Evolutionary conservation across 1,140 invertebrate genomes (phyloP), one percentile per base, ranked within the genome.

Genomic region (Drosophila nigromelanica): DNA sequence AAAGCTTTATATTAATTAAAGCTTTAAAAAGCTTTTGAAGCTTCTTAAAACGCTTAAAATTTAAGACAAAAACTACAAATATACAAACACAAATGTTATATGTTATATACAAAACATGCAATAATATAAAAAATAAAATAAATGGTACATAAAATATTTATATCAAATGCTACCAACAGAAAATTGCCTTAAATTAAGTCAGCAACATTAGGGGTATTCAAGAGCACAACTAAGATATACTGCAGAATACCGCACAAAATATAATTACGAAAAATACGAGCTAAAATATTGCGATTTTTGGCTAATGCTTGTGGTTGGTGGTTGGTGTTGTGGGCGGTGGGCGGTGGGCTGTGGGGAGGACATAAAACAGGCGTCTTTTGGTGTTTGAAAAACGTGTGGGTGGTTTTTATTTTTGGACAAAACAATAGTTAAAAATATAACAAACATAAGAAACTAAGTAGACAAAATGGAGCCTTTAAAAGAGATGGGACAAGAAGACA

Each of bases 351-450:
- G 15, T 30, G 14, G 50, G 35, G 27, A 6, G 62, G 47, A 68
- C 63, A 68, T 42, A 21, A 27, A 50, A 55, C 47, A 59, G 55
- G 40, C 71, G 48, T 43, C 43, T 39, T 43, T 37, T 68, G 45
- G 35, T 50, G 4, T 33, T 33, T 33, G 8, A 33, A 33, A 40
- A 40, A 18, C 10, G 45, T 64, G 42, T 37, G 45, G 27, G 21
- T 59, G 35, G 35, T 30, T 60, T 47, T 67, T 30, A 30, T 48
- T 39, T 37, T 61, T 52, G 71, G 66, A 62, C 66, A 39, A 58
- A 69, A 73, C 71, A 69, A 72, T n/a, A 50, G 10, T 12, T 66
- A 30, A 37, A 60, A 27, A 33, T 30, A 59, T 12, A 55, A 55
- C 42, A 52, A 39, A 37, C 48, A 37, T 55, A 58, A 42, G 39